Evolutionary conservation across 2,797 vertebrate species (phyloP).

Genomic region (Harpagifer antarcticus): DNA sequence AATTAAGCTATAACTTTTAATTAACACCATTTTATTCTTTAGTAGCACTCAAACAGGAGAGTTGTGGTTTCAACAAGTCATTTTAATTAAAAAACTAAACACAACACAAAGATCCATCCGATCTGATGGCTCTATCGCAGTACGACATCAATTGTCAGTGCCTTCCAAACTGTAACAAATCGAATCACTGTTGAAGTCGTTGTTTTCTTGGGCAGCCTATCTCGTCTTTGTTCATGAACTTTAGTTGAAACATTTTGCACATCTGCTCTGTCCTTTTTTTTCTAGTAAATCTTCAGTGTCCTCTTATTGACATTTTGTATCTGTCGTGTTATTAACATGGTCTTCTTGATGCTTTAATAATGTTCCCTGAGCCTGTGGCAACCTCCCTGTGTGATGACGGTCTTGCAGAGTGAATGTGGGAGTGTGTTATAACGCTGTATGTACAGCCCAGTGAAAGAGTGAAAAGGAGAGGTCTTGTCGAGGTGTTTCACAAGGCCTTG

Average conservation of each 20-base stretch:
- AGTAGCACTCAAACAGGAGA: neutral
- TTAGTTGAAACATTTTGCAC: neutral
- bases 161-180: neutral
- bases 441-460: constrained; percentile 9
- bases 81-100: neutral
- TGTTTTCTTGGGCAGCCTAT: neutral
- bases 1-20: neutral
- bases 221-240: constrained; percentile 15
- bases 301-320: constrained; percentile 19
- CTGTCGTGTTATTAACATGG: constrained; percentile 23
- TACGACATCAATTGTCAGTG: neutral
- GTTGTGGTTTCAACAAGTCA: neutral
- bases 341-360: constrained; percentile 42
- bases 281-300: neutral
- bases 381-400: neutral
- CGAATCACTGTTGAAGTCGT: neutral
- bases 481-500: constrained; percentile 37
- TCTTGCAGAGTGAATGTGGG: constrained; percentile 36
- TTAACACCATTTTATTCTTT: neutral
- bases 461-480: constrained; percentile 9
- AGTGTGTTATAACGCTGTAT: constrained; percentile 35
- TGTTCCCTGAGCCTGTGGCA: constrained; percentile 18
- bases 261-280: neutral
- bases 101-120: too few species aligned
- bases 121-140: neutral